Evolutionary conservation across 2,113 vertebrate species (phyloP), one percentile per base, ranked within the genome.

Genomic region (Lycaon pictus): DNA sequence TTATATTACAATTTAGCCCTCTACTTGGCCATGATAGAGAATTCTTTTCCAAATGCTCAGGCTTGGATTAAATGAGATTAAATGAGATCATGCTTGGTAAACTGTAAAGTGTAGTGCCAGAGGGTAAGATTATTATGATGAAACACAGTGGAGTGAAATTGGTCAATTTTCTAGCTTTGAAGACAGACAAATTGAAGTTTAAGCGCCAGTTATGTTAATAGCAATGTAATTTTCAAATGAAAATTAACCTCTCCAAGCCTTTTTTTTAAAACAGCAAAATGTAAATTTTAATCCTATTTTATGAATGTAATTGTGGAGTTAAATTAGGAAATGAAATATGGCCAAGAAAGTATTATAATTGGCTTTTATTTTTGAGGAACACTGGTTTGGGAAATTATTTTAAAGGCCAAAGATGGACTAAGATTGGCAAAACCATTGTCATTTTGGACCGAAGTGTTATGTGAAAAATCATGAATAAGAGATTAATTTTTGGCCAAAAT

Each of bases 151-250:
- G 62, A 74, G 35, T 25, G 11, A 84, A 96, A 93, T 92, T 77
- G 87, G 90, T 93, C 92, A 83, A 35, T 92, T 90, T 93, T 80
- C 56, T 87, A 94, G 69, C 35, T 88, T 96, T 95, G 69, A 84
- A 95, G 86, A 94, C 60, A 88, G 29, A 90, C 17, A 87, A 80
- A 93, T 65, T 93, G 87, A 96, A 71, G 53, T 90, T 94, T 97
- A 92, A 93, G 92, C 25, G 25, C 25, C 55, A 88, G 53, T 67
- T 93, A 95, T 89, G 60, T 43, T 92, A 92, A 95, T n/a, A 63
- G 35, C 6, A 37, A 22, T 92, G 11, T 86, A 77, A 94, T 94
- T 95, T 96, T 95, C 32, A 15, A 79, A 85, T 83, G 67, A 63
- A 48, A 87, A 86, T 94, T 93, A 88, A 94, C 88, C 17, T 95